These are phyloP conservation scores for Aurelia aurita DNA, from an alignment of 30 jellyfish, hydroid and myxozoan species.

Conservation along the genomic window DNA sequence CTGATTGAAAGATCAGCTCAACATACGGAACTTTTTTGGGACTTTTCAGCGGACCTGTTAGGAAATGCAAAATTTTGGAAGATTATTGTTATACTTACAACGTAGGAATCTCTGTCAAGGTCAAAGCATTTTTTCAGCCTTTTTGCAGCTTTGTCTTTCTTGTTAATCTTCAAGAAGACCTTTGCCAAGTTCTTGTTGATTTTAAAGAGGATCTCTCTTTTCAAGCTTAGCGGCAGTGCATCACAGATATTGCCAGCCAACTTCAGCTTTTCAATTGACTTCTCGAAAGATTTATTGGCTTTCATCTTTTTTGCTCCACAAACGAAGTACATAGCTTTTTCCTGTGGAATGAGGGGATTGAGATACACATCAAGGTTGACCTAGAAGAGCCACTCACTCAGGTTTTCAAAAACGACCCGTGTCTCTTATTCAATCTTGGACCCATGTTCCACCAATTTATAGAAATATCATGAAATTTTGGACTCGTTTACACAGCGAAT, in stretches of 20 bases:
- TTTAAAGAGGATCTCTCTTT: not conserved
- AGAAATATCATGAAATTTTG: no score
- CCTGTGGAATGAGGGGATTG: not conserved
- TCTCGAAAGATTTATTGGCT: not conserved
- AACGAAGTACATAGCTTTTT: not conserved
- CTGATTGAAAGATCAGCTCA: no score
- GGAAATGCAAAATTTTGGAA: no score
- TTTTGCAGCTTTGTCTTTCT: not conserved
- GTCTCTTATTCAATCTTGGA: no score
- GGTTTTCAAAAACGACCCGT: no score
- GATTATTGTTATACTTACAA: conserved; percentile 8
- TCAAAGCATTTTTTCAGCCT: conserved; percentile 3
- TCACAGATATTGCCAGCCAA: not conserved
- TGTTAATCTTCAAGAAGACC: not conserved
- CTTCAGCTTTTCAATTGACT: not conserved
- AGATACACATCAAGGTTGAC: no score
- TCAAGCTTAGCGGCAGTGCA: not conserved
- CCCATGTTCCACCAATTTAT: no score
- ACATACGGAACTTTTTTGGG: no score
- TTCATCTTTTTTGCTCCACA: not conserved
- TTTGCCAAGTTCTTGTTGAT: conserved; percentile 25
- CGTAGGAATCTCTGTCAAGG: conserved; percentile 8
- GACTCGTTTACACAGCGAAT: no score
- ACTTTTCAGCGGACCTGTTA: no score
- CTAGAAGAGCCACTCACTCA: no score